phyloP scores from a whole-genome alignment of 2,797 vertebrate genomes.

The Sebastes oblongus region DNA sequence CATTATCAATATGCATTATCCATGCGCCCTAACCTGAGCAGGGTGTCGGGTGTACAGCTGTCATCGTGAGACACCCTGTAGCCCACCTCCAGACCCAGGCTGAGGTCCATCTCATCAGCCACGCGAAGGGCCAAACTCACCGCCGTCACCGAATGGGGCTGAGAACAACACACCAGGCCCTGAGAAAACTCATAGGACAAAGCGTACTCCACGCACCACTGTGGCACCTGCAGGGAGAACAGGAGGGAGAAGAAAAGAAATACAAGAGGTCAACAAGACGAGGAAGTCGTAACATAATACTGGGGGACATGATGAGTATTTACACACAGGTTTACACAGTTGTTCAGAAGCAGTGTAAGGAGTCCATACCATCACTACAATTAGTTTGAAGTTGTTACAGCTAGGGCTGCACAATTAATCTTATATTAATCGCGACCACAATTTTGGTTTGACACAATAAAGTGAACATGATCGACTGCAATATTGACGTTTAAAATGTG shows the following conservation, averaged over 20 bases:
- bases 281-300: neutral
- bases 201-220: slow-evolving; percentile 96
- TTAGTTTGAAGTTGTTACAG: neutral
- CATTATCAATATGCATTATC: neutral
- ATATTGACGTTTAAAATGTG: too few species aligned
- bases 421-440: too few species aligned
- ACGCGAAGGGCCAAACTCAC: slow-evolving; percentile 89
- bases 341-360: neutral
- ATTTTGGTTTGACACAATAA: too few species aligned
- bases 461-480: too few species aligned
- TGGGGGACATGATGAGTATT: neutral
- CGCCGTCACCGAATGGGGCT: slow-evolving; percentile 88
- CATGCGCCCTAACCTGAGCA: slow-evolving; percentile 86
- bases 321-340: neutral
- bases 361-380: too few species aligned
- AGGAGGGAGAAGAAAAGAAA: neutral
- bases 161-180: slow-evolving; percentile 90
- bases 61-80: slow-evolving; percentile 93
- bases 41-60: slow-evolving; percentile 89
- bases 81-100: slow-evolving; percentile 93
- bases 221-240: slow-evolving; percentile 85
- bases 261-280: neutral
- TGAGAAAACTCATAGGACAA: slow-evolving; percentile 87
- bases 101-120: slow-evolving; percentile 97
- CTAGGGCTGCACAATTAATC: too few species aligned